Conservation (phyloP, 2,113 vertebrate species). For the Mandrillus leucophaeus region DNA sequence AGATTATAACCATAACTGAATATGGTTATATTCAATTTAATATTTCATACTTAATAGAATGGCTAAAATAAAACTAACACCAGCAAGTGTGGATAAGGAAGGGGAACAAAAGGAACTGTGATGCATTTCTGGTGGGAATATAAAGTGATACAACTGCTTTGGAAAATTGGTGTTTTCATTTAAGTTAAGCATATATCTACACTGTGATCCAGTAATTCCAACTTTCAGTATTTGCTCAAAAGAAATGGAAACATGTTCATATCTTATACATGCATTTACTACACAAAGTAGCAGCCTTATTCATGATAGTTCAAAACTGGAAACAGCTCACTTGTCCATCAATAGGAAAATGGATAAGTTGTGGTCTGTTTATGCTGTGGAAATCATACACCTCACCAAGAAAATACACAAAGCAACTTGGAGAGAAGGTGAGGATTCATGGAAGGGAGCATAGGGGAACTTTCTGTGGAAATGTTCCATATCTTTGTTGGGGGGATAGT, state of each 20-base stretch:
- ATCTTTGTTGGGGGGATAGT: not conserved
- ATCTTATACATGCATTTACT: not conserved
- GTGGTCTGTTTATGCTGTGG: not conserved
- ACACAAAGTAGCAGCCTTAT: not conserved
- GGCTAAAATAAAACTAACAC: not conserved
- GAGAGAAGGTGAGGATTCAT: not conserved
- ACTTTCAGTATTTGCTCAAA: not conserved
- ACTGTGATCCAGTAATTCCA: not conserved
- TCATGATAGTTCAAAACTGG: not conserved
- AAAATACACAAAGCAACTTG: not conserved
- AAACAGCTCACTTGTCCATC: not conserved
- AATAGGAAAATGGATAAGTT: slow-evolving; percentile 18
- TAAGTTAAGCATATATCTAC: not conserved
- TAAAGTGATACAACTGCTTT: not conserved
- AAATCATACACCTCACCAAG: not conserved
- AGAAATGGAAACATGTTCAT: not conserved
- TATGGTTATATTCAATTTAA: not conserved
- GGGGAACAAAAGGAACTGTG: not conserved
- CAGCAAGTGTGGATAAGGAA: not conserved
- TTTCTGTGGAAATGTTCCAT: not conserved
- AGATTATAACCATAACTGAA: not conserved
- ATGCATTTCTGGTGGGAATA: not conserved
- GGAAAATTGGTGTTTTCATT: not conserved
- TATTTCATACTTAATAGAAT: not conserved
- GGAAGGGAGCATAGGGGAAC: not conserved